A percentile compares a stretch with the other conserved stretches of the same genome.
Conservation (phyloP, 1,140 invertebrate species). For the Drosophila hydei region DNA sequence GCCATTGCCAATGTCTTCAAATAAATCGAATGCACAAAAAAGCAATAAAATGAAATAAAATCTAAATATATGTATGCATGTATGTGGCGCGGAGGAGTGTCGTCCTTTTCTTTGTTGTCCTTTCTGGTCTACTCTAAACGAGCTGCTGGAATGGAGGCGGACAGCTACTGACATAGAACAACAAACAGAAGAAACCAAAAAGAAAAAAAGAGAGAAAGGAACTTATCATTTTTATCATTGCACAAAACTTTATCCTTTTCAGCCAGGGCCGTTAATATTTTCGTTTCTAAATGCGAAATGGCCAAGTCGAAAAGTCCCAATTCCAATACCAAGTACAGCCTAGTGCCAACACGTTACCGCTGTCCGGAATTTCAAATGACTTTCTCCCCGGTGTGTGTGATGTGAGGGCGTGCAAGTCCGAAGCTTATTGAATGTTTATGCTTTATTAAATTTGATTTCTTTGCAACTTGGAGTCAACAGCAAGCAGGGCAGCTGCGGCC, state of each 20-base stretch:
- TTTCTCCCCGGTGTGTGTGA: constrained; percentile 30
- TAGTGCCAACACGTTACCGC: constrained; percentile 48
- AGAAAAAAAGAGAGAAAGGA: constrained; percentile 33
- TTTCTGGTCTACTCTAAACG: constrained; percentile 7
- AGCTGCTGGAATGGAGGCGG: constrained; percentile 25
- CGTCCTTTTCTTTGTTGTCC: constrained; percentile 50
- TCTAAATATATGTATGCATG: constrained; percentile 75
- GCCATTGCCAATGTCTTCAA: constrained; percentile 72
- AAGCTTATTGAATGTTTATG: constrained; percentile 82
- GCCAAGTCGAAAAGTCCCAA: constrained; percentile 18
- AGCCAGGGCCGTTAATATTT: constrained; percentile 75
- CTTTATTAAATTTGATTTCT: constrained; percentile 83
- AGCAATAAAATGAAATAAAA: constrained; percentile 83
- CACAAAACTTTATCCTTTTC: constrained; percentile 82
- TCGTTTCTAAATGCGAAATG: constrained; percentile 60
- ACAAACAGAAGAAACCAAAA: background rate
- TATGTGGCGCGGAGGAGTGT: constrained; percentile 43
- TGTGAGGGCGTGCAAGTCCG: constrained; percentile 40
- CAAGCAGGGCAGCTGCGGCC: constrained; percentile 22
- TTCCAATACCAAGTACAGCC: constrained; percentile 44
- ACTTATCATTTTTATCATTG: constrained; percentile 83
- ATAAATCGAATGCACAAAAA: constrained; percentile 83
- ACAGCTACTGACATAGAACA: constrained; percentile 10
- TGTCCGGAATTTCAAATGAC: constrained; percentile 79
- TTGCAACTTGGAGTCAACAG: constrained; percentile 26